Percentiles rank a stretch among this genome's conserved stretches.
These are phyloP conservation scores for Cacatua alba DNA, from an alignment of 2,113 vertebrate species.

Conservation along the genomic window DNA sequence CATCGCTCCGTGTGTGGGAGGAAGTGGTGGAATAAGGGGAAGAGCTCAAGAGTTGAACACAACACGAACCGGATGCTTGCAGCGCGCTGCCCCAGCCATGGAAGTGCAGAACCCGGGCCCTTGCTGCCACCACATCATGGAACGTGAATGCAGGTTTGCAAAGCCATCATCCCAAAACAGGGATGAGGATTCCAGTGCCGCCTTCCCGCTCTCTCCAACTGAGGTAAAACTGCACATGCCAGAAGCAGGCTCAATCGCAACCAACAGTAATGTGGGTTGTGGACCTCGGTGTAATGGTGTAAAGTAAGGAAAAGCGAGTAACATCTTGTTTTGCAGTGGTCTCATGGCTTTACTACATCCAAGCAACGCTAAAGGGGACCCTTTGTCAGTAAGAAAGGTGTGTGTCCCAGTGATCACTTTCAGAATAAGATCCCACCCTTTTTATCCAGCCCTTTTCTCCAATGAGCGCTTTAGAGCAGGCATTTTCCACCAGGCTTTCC, in stretches of 20 bases:
- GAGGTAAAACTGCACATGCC: background rate
- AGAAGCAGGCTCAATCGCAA: background rate
- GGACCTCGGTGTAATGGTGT: background rate
- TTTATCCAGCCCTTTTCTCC: background rate
- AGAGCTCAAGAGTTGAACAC: background rate
- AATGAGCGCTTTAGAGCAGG: background rate
- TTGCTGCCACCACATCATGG: background rate
- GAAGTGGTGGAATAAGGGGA: background rate
- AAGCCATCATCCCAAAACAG: background rate
- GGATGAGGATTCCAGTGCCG: background rate
- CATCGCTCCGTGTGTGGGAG: background rate
- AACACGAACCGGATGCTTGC: background rate
- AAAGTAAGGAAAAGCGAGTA: background rate
- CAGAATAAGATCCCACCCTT: background rate
- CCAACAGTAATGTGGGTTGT: background rate
- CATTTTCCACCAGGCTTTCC: background rate
- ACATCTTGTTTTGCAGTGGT: background rate
- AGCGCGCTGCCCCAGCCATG: background rate
- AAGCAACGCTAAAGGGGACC: background rate
- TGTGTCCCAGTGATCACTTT: background rate
- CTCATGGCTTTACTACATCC: background rate
- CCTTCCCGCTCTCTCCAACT: background rate
- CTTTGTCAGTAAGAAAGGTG: background rate
- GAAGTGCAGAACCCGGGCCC: background rate
- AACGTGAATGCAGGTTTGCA: fast-evolving